Conservation (phyloP, 2,113 vertebrate genomes). For the Cyprinus carpio region DNA sequence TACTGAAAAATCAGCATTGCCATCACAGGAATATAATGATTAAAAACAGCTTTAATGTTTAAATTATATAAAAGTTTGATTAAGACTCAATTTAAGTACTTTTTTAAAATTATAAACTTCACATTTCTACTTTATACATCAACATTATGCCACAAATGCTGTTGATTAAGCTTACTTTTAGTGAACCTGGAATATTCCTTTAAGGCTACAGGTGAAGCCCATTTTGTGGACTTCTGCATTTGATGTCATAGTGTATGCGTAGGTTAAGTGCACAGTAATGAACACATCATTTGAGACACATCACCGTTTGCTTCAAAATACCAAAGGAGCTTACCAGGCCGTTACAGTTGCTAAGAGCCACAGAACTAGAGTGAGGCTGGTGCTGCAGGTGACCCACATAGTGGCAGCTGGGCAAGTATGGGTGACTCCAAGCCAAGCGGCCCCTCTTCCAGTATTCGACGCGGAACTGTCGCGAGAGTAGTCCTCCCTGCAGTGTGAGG, state of each 20-base stretch:
- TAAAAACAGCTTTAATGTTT: no score
- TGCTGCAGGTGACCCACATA: slow-evolving; percentile 92
- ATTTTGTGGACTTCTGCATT: not conserved
- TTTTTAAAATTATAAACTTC: no score
- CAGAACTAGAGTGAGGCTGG: slow-evolving; percentile 84
- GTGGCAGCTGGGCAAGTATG: slow-evolving; percentile 88
- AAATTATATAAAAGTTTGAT: no score
- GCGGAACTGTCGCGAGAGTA: slow-evolving; percentile 88
- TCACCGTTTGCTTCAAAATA: not conserved
- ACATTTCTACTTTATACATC: no score
- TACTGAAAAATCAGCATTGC: no score
- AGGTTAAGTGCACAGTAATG: not conserved
- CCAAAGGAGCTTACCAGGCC: slow-evolving; percentile 86
- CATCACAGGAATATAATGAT: no score
- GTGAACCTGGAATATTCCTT: not conserved
- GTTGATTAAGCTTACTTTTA: no score
- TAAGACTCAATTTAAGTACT: no score
- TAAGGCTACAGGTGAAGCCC: not conserved
- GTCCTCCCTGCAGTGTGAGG: slow-evolving; percentile 86
- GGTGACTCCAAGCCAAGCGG: slow-evolving; percentile 89
- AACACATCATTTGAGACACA: not conserved
- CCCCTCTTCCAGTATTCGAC: slow-evolving; percentile 96
- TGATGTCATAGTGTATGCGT: not conserved
- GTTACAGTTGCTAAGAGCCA: slow-evolving; percentile 98
- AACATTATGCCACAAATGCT: no score